Conservation (phyloP, 2,797 vertebrate genomes). For the Enteromius mattozi region DNA sequence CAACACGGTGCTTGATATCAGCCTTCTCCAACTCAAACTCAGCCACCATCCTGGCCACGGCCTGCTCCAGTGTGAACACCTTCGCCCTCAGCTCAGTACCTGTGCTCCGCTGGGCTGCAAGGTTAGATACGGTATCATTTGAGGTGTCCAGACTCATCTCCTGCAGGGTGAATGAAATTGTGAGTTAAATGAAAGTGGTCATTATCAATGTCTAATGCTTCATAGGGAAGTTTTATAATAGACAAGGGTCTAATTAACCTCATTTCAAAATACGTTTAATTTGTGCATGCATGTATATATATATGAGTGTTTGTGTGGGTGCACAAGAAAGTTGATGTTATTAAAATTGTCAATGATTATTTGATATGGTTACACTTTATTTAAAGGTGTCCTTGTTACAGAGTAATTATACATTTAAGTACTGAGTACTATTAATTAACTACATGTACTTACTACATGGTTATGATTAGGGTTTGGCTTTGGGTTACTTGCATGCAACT, state of each 20-base stretch:
- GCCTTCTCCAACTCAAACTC: constrained; percentile 71
- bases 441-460: no score
- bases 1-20: constrained; percentile 60
- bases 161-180: constrained; percentile 67
- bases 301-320: neutral
- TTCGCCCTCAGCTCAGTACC: constrained; percentile 73
- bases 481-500: no score
- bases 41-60: constrained; percentile 65
- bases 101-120: constrained; percentile 76
- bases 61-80: constrained; percentile 76
- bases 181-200: neutral
- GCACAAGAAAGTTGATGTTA: neutral
- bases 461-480: no score
- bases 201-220: neutral
- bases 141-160: constrained; percentile 77
- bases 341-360: neutral
- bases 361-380: neutral
- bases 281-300: neutral
- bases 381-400: no score
- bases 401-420: no score
- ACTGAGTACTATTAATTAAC: no score
- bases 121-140: constrained; percentile 77
- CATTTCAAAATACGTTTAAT: neutral
- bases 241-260: neutral
- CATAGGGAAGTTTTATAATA: neutral